Evolutionary conservation across 23 tunicate species (phyloP).

Genomic region (Halocynthia roretzi): DNA sequence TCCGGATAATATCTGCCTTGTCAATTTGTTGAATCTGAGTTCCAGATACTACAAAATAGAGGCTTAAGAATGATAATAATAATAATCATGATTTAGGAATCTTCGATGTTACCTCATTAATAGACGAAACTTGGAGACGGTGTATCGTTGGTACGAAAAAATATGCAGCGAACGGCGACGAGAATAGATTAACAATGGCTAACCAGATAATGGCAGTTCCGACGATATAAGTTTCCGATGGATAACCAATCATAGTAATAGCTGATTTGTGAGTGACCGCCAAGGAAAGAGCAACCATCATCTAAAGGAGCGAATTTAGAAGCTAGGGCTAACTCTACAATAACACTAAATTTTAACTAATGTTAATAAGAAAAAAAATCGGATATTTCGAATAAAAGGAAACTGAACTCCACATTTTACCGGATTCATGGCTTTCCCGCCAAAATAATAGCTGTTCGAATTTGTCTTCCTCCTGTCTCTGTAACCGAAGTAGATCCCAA

Average conservation of each 20-base stretch:
- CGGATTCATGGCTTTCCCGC: conserved; percentile 15
- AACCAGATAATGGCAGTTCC: conserved; percentile 16
- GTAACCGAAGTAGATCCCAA: conserved; percentile 16
- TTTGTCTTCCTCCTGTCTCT: conserved; percentile 13
- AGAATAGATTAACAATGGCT: background rate
- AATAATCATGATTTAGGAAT: background rate
- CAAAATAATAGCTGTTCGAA: conserved; percentile 8
- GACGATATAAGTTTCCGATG: conserved; percentile 9
- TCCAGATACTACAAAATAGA: background rate
- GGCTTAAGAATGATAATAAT: background rate
- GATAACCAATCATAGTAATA: conserved; percentile 15
- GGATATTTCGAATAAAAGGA: background rate
- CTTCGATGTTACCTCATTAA: conserved; percentile 12
- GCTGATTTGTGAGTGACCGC: conserved; percentile 18
- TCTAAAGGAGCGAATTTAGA: background rate
- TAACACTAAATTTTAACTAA: background rate
- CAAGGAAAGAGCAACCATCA: conserved; percentile 9
- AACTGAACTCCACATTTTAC: background rate
- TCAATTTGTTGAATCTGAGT: background rate
- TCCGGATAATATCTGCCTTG: too few relatives aligned
- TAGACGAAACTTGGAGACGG: background rate
- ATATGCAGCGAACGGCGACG: background rate
- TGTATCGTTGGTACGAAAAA: conserved; percentile 13
- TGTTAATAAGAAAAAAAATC: background rate
- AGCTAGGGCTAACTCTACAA: background rate